Base-by-base conservation (phyloP, 2,888 invertebrate genomes). In the Oscheius sp. region DNA sequence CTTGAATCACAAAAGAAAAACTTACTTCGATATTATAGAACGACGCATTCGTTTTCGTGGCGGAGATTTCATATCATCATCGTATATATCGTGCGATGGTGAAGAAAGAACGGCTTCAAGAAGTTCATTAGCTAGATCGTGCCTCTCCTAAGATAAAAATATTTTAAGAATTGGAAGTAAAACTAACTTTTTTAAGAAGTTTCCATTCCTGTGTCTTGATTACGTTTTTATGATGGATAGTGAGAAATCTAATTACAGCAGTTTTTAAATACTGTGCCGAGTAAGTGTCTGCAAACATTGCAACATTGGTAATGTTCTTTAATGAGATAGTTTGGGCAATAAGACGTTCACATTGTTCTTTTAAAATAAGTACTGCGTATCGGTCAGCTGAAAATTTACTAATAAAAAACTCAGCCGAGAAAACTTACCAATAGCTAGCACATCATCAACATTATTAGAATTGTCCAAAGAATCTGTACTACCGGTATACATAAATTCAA, bases 401-500 rank as follows among this genome's bases (percentile, higher is more conserved):
- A 22, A 20, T 17, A 56, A 5, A 54, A 33, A n/a, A 54, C 5
- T 28, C 14, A 20, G 8, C 20, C 1, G 30, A 44, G 32, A n/a
- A 8, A 5, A 38, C 70, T 49, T 49, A 73, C 75, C 75, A 51
- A 83, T 76, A 1, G 79, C 78, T 12, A 84, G 63, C 22, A 84
- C 73, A 24, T 83, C 83, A 28, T 82, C 80, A n/a, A 82, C 77
- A 56, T 14, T 67, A 51, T 47, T 70, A 50, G 49, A 61, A 57
- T 47, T 50, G n/a, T 77, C 77, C n/a, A 75, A 41, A 9, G 66
- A 54, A 4, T 70, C 80, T 2, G 77, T 73, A 6, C 54, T 61
- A 32, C 82, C 83, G 1, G 80, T 81, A 71, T 84, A 84, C 72
- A 84, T 82, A 66, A 75, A 84, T 59, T 84, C 80, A 8, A 84